phyloP scores from a whole-genome alignment of 2,888 invertebrate species.

The Cotesia congregata region DNA sequence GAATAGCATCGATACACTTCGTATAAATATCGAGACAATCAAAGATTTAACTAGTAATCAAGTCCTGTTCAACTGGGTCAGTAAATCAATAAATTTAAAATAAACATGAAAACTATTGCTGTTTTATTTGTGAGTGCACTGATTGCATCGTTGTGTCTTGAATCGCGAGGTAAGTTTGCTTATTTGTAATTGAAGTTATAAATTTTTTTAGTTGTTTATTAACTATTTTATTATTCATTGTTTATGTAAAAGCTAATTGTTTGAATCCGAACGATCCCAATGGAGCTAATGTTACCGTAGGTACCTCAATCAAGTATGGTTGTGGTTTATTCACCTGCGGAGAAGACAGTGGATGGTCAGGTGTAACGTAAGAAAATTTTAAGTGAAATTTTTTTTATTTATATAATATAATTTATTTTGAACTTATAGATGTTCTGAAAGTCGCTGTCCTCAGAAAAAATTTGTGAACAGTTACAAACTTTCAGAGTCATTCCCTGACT shows the following conservation, averaged over 20 bases:
- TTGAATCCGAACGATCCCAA: too few species aligned
- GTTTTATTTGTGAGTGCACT: neutral
- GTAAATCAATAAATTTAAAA: neutral
- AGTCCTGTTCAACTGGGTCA: neutral
- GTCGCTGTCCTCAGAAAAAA: neutral
- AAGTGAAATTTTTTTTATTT: neutral
- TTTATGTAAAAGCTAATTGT: neutral
- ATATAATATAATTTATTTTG: neutral
- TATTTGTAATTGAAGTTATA: neutral
- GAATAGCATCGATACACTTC: neutral
- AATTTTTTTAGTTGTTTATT: neutral
- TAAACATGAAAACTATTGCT: slow-evolving; percentile 12
- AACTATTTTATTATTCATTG: neutral
- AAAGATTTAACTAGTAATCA: neutral
- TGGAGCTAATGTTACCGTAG: too few species aligned
- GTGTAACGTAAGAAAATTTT: too few species aligned
- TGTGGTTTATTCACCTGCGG: too few species aligned
- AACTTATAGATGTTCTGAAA: neutral
- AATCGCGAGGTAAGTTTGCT: neutral
- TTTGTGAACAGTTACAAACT: too few species aligned
- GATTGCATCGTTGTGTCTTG: neutral
- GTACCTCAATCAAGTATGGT: too few species aligned
- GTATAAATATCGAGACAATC: slow-evolving; percentile 9
- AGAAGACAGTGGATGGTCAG: too few species aligned
- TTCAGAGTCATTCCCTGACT: too few species aligned